Evolutionary conservation across 2,797 vertebrate species (phyloP).

Genomic region (Diglossa cyanea): DNA sequence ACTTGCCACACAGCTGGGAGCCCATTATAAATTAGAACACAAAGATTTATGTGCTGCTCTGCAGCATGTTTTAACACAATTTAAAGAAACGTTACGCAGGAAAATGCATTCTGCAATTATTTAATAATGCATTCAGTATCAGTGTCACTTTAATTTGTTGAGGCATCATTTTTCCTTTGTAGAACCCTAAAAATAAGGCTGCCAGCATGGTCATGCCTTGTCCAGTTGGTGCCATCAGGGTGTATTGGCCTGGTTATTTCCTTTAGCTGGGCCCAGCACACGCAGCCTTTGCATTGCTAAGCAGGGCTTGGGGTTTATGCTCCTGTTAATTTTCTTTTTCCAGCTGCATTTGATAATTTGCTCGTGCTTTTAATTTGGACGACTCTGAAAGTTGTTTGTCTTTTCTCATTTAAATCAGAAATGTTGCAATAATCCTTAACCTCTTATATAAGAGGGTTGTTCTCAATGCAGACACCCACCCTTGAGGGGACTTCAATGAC

Average conservation of each 20-base stretch:
- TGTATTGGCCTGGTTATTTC: neutral
- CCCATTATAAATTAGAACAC: neutral
- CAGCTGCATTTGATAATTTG: neutral
- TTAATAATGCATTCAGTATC: constrained; percentile 27
- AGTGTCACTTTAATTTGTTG: neutral
- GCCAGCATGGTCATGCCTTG: neutral
- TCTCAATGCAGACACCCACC: neutral
- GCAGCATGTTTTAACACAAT: neutral
- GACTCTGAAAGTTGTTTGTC: neutral
- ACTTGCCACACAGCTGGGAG: constrained; percentile 2
- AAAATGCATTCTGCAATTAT: neutral
- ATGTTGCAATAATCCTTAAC: neutral
- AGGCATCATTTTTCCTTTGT: neutral
- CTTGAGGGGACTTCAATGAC: neutral
- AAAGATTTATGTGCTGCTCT: constrained; percentile 16
- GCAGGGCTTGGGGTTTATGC: neutral
- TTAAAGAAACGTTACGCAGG: neutral
- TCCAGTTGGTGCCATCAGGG: neutral
- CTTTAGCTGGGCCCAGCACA: neutral
- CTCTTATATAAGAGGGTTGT: neutral
- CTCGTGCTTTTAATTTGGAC: neutral
- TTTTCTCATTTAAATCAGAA: neutral
- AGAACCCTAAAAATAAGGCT: neutral
- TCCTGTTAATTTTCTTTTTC: neutral
- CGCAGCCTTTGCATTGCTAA: neutral